Evolutionary conservation across 1,140 invertebrate genomes (phyloP), one percentile per base, ranked within the genome.

Genomic region (Drosophila neocordata): DNA sequence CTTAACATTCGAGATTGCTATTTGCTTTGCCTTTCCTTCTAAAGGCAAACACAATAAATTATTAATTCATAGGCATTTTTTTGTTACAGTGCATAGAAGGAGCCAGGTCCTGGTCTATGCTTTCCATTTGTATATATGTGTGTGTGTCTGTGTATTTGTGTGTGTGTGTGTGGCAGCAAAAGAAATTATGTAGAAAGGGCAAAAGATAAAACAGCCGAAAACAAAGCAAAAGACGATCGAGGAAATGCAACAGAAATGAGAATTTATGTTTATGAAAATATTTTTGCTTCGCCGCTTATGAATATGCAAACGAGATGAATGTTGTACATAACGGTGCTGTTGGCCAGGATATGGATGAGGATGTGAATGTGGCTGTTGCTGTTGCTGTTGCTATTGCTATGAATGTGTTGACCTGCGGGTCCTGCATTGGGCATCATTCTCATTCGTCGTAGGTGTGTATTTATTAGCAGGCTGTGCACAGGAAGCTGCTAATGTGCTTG

Each of bases 401-500:
- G 0, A 31, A 31, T 31, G 27, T 31, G 27, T 31, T 31, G 27
- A 31, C 27, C 27, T 7, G 6, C 27, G 6, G 27, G 27, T 31
- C 27, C 27, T 31, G 27, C 27, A 31, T 31, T 31, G 27, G 27
- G 27, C 27, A 31, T 31, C 27, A 3, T 31, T 31, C 27, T 5
- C 27, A 31, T 31, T 31, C 27, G 55, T 51, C 62, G 66, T 64
- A 80, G 69, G 73, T 84, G 82, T 80, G 73, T 85, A 84, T 84
- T 87, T 84, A 84, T 84, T 69, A 81, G 79, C 66, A 69, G 81
- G 44, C 77, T 84, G 68, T 71, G 58, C 63, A 55, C 82, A 76
- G 77, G 73, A 84, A 84, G 81, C 78, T 85, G 81, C 82, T 85
- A 85, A 85, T 85, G 81, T 85, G 78, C 78, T 85, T 84, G 83